Conservation (phyloP, 2,797 vertebrate species). For the Lacerta bilineata region DNA sequence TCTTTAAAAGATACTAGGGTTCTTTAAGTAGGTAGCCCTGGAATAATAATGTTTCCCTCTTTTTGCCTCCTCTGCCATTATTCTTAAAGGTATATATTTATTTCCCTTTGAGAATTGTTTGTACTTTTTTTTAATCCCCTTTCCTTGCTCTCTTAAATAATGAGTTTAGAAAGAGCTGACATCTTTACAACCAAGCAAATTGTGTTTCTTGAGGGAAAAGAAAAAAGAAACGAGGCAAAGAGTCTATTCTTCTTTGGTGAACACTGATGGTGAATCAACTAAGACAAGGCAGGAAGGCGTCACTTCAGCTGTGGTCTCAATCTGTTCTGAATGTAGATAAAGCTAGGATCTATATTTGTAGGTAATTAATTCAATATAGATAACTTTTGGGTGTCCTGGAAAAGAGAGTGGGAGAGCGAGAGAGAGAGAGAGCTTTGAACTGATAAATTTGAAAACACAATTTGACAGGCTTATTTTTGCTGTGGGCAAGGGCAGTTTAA, state of each 20-base stretch:
- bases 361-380: constrained; percentile 77
- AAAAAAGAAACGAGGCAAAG: not conserved
- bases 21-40: not conserved
- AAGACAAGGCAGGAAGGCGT: constrained; percentile 40
- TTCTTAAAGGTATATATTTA: constrained; percentile 19
- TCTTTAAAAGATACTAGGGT: not conserved
- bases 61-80: not conserved
- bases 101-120: not conserved
- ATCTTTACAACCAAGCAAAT: constrained; percentile 42
- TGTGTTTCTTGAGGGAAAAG: not conserved
- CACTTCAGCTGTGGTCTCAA: constrained; percentile 29
- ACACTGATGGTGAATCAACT: constrained; percentile 52
- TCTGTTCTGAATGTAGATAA: constrained; percentile 75
- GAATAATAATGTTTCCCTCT: not conserved
- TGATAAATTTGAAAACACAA: constrained; percentile 74
- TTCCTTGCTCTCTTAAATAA: constrained; percentile 24
- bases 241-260: constrained; percentile 49
- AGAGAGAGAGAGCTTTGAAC: constrained; percentile 51
- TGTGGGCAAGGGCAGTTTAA: constrained; percentile 76
- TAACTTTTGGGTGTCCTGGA: constrained; percentile 69
- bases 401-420: constrained; percentile 15
- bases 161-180: constrained; percentile 43
- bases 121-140: constrained; percentile 22
- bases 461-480: constrained; percentile 73
- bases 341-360: constrained; percentile 59